Base-by-base conservation (phyloP, 2,888 invertebrate genomes). In the Lasioglossum villosulum region DNA sequence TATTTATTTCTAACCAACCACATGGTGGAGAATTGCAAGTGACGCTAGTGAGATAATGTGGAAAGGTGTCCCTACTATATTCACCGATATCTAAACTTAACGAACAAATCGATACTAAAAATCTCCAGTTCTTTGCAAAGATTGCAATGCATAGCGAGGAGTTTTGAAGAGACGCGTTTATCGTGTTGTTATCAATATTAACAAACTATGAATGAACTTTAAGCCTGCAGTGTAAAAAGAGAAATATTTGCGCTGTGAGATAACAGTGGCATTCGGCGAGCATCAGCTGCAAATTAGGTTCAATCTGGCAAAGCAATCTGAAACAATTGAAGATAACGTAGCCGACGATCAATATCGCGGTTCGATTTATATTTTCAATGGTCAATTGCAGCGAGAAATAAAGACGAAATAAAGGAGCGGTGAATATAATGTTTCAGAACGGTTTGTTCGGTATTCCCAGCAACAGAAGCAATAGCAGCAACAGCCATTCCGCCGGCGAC, bases 401-500 rank as follows among this genome's bases (percentile, higher is more conserved):
- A 52, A 52, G 56, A 74, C 30, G 59, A 59, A 80, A 79, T 52
- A 68, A 63, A 72, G 83, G 71, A 82, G 71, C 59, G 72, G 70
- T 23, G 72, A 59, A 27, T 59, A 59, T 59, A 27, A 27, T 59
- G 27, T 59, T 59, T 30, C 14, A 16, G 52, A 2, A 77, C 85
- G 79, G 84, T 87, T 78, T 86, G 86, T 88, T 87, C 90, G 81
- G 87, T 87, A 83, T 83, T 86, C 86, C 70, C 76, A 86, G 85
- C 78, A 80, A 84, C 90, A 86, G 87, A 79, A 87, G 91, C 91
- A 90, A 90, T 86, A 91, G 85, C 91, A 88, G 90, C 92, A 91
- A 83, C 84, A 80, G 83, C 59, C 59, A 59, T 59, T 59, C 27
- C 86, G 88, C 80, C 89, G 89, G 89, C 92, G 92, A 92, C 92